Conservation (phyloP, 2,113 vertebrate species). For the Lepus europaeus region DNA sequence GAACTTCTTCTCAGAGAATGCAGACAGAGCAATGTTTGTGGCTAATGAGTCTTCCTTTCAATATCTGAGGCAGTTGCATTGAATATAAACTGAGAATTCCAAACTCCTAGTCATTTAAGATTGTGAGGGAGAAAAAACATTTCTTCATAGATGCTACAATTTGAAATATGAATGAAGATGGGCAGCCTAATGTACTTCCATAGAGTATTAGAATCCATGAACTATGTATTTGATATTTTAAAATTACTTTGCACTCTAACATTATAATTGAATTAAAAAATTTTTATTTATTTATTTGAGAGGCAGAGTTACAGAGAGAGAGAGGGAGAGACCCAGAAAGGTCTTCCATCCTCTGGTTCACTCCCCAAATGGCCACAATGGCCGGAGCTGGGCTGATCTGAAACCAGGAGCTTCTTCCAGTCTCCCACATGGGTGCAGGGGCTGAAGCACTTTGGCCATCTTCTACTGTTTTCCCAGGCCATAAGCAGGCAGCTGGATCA, state of each 20-base stretch:
- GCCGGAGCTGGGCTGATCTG: too few relatives aligned
- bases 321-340: too few relatives aligned
- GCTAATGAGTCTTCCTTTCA: constrained; percentile 56
- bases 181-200: neutral
- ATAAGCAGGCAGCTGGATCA: too few relatives aligned
- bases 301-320: too few relatives aligned
- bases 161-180: neutral
- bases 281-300: too few relatives aligned
- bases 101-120: constrained; percentile 1
- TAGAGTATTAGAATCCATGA: neutral
- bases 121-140: neutral
- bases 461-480: too few relatives aligned
- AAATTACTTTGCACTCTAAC: neutral
- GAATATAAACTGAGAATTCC: constrained; percentile 54
- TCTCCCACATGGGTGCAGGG: too few relatives aligned
- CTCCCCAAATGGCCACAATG: too few relatives aligned
- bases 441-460: too few relatives aligned
- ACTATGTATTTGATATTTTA: neutral
- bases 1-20: constrained; percentile 49
- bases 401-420: too few relatives aligned
- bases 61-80: neutral
- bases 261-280: neutral
- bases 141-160: neutral
- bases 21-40: constrained; percentile 48
- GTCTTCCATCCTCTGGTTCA: too few relatives aligned